phyloP scores from a whole-genome alignment of 2,888 invertebrate genomes.

The Chloroclystis v-ata region DNA sequence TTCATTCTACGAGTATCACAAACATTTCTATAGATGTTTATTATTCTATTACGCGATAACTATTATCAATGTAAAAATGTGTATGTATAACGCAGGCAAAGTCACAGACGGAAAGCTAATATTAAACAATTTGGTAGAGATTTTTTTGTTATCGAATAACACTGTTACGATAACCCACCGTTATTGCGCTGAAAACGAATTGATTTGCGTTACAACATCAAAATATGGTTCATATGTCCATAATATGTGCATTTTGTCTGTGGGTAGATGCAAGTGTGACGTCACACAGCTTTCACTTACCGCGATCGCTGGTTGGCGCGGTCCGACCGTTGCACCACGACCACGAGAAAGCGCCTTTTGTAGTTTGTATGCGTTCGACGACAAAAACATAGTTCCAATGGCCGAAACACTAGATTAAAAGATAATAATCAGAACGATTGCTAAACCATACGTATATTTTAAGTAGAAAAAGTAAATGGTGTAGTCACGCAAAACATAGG shows the following conservation, averaged over 20 bases:
- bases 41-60: no score
- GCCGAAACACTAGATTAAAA: conserved; percentile 26
- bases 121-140: no score
- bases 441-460: no score
- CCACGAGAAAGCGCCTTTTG: conserved; percentile 58
- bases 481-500: no score
- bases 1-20: no score
- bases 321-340: conserved; percentile 47
- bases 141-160: neutral
- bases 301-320: conserved; percentile 26
- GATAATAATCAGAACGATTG: no score
- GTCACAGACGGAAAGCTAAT: no score
- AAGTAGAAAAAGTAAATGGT: no score
- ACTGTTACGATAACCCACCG: neutral
- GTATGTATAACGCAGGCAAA: no score
- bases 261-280: conserved; percentile 50
- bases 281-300: conserved; percentile 64
- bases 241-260: conserved; percentile 39
- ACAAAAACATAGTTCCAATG: conserved; percentile 24
- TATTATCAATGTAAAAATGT: no score
- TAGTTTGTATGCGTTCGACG: conserved; percentile 40
- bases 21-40: no score
- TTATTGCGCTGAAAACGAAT: conserved; percentile 1
- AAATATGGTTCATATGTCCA: conserved; percentile 25
- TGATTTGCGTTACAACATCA: conserved; percentile 20